These are phyloP conservation scores for Stichodactyla helianthus DNA, from an alignment of 64 coral and sea anemone genomes.

Conservation along the genomic window DNA sequence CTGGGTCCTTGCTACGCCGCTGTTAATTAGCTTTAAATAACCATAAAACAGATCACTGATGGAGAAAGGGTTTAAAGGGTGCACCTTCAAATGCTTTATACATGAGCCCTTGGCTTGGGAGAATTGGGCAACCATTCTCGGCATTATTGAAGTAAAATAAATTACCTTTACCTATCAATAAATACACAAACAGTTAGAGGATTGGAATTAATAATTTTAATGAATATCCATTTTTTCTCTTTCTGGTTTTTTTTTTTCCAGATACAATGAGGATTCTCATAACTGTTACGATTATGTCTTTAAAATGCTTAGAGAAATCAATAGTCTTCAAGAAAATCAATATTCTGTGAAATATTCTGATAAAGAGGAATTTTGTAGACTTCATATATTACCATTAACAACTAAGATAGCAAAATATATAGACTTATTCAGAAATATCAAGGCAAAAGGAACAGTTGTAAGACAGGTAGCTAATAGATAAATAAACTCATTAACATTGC, in stretches of 20 bases:
- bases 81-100: too few species aligned
- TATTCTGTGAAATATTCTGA: background rate
- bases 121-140: too few species aligned
- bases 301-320: background rate
- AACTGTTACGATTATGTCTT: constrained; percentile 3
- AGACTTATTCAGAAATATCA: constrained; percentile 17
- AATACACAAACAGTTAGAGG: background rate
- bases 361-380: constrained; percentile 15
- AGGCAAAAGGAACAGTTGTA: background rate
- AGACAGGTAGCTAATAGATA: background rate
- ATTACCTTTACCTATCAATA: too few species aligned
- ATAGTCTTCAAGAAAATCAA: background rate
- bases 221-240: background rate
- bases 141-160: too few species aligned
- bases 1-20: too few species aligned
- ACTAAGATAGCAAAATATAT: constrained; percentile 20
- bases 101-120: too few species aligned
- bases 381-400: constrained; percentile 9
- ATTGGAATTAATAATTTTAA: background rate
- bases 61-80: too few species aligned
- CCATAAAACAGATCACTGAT: too few species aligned
- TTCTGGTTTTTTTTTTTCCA: background rate
- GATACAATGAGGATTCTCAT: background rate
- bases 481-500: background rate
- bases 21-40: too few species aligned